Base-by-base conservation (phyloP, 2,797 vertebrate genomes). In the Megaceryle alcyon region DNA sequence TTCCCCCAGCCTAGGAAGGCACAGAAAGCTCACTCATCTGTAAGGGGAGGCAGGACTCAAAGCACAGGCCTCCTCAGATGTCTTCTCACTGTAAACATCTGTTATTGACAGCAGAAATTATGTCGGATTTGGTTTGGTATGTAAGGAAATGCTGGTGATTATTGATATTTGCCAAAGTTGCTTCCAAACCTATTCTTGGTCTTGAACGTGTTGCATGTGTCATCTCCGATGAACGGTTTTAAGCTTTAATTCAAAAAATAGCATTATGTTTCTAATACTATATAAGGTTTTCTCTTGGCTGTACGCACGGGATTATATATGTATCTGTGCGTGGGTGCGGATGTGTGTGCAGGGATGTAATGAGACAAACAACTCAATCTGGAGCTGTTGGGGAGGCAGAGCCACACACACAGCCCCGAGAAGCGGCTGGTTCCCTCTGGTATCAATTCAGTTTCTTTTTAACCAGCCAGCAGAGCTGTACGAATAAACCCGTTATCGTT, bases 231-330 rank as follows among this genome's bases (percentile, higher is more conserved):
- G 88, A 92, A 66, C 44, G 3, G 33, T 86, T 71, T 79, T 69
- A 87, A 96, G 94, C 80, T 90, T 84, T 79, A 86, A 93, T 86
- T 96, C 73, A 94, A 95, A 96, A 96, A 96, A 96, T 88, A 93
- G 88, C 66, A 51, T 7, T 28, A 33, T 88, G 90, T 92, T 95
- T 94, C 81, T 88, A 70, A 95, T 56, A 63, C 95, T 96, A 69
- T 94, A 93, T 95, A 94, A 94, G 93, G 96, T 82, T 93, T 84
- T 91, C 81, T 93, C n/a, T 92, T 63, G 81, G 81, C 88, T 93
- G 80, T 60, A 75, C 4, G 9, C 73, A 79, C 48, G 22, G 90
- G 92, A 91, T 82, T 96, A 93, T 95, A 82, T 93, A 92, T 92
- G 87, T 93, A 63, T 59, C 44, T 29, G 76, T 28, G 87, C 71